Percentiles rank a stretch among this genome's conserved stretches.
phyloP scores from a whole-genome alignment of 2,113 vertebrate genomes.

The Dipodomys stephensi region DNA sequence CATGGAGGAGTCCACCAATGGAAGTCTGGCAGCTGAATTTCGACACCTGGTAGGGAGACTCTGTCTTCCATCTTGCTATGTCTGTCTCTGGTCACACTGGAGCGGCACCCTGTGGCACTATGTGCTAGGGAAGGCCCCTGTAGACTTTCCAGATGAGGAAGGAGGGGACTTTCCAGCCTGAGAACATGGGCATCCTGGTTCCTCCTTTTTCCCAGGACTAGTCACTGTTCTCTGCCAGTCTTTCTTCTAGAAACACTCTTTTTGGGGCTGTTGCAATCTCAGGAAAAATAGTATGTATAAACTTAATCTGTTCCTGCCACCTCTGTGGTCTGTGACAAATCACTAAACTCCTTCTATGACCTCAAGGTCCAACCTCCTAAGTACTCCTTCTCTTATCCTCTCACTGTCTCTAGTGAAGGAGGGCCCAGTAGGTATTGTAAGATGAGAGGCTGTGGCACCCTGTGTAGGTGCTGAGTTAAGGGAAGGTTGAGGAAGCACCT shows the following conservation, averaged over 20 bases:
- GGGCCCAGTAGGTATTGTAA: accelerated
- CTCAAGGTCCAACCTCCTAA: neutral
- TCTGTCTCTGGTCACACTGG: accelerated
- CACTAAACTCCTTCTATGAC: neutral
- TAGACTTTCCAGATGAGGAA: neutral
- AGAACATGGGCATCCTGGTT: neutral
- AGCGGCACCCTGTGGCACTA: accelerated
- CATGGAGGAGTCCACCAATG: slow-evolving; percentile 98
- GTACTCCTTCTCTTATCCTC: neutral
- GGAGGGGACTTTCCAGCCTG: neutral
- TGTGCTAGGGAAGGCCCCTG: accelerated
- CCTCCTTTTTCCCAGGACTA: neutral
- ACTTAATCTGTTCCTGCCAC: accelerated
- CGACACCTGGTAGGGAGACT: slow-evolving; percentile 93
- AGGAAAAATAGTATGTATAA: too few relatives aligned
- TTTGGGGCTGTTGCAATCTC: neutral
- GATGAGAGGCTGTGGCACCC: neutral
- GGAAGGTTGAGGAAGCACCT: neutral
- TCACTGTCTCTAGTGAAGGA: neutral
- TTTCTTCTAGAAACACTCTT: neutral
- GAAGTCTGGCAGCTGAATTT: slow-evolving; percentile 97
- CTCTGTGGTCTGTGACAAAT: accelerated
- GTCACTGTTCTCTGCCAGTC: neutral
- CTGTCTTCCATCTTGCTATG: accelerated
- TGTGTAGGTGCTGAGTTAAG: neutral